phyloP scores from a whole-genome alignment of 2,888 invertebrate species.

The Maniola hyperantus region DNA sequence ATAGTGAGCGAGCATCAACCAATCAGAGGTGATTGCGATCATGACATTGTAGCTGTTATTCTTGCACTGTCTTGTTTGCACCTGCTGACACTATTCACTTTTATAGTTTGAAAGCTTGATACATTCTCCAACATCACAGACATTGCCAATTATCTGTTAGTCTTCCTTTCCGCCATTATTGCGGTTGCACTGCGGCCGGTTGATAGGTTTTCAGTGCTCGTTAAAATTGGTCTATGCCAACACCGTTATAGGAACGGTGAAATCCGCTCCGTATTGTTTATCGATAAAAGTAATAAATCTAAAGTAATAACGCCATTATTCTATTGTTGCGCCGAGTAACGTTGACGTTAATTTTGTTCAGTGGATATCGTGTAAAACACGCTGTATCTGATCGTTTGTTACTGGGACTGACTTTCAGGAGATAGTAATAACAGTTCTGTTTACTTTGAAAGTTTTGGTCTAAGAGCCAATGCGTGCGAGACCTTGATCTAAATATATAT shows the following conservation, averaged over 20 bases:
- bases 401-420: constrained; percentile 31
- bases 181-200: constrained; percentile 22
- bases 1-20: too few relatives aligned
- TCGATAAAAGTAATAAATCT: constrained; percentile 45
- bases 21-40: too few relatives aligned
- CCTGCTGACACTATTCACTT: constrained; percentile 8
- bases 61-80: constrained; percentile 1
- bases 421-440: constrained; percentile 32
- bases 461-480: too few relatives aligned
- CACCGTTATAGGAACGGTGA: constrained; percentile 41
- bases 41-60: too few relatives aligned
- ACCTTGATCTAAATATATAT: too few relatives aligned
- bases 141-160: constrained; percentile 42
- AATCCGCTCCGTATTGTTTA: constrained; percentile 41
- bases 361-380: constrained; percentile 40
- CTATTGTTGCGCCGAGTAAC: constrained; percentile 39
- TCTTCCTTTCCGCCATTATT: constrained; percentile 24
- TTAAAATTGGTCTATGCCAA: constrained; percentile 40
- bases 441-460: constrained; percentile 28
- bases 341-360: constrained; percentile 43
- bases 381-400: constrained; percentile 35
- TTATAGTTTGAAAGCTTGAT: constrained; percentile 7
- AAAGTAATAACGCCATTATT: constrained; percentile 45
- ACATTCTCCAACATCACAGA: constrained; percentile 5
- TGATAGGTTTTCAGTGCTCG: constrained; percentile 39